Conservation (phyloP, 2,888 invertebrate species). For the Drosophila affinis region DNA sequence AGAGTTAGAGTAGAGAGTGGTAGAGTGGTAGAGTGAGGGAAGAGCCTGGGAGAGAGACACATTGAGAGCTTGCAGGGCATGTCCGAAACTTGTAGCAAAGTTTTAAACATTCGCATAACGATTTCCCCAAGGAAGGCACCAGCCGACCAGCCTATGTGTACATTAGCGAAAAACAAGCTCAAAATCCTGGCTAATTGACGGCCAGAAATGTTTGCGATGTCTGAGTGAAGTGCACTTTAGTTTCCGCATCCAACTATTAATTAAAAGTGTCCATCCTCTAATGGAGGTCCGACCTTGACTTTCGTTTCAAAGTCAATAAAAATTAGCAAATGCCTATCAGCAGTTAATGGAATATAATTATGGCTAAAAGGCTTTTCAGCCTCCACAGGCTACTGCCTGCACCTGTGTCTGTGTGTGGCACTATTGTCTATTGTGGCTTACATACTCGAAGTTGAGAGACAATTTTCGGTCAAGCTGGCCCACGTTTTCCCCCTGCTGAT, state of each 20-base stretch:
- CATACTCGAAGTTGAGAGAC: background rate
- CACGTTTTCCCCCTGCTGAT: background rate
- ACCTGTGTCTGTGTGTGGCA: too few species aligned
- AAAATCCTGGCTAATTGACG: slow-evolving; percentile 3
- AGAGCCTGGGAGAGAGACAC: too few species aligned
- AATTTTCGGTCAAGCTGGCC: background rate
- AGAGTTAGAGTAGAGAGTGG: too few species aligned
- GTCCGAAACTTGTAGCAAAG: slow-evolving; percentile 53
- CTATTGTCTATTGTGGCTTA: too few species aligned
- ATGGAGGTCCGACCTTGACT: slow-evolving; percentile 3
- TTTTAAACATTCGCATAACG: slow-evolving; percentile 58
- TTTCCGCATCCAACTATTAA: slow-evolving; percentile 3
- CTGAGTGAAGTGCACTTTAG: slow-evolving; percentile 33
- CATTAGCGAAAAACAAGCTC: slow-evolving; percentile 6
- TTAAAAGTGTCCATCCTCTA: slow-evolving; percentile 34
- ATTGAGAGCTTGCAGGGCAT: slow-evolving; percentile 1
- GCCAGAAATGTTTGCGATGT: slow-evolving; percentile 17
- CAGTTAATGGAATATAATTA: background rate
- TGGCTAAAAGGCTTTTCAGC: background rate
- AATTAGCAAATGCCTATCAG: background rate
- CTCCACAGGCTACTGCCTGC: background rate
- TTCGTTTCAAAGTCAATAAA: background rate
- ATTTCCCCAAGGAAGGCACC: background rate
- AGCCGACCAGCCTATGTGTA: slow-evolving; percentile 3
- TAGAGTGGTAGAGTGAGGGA: too few species aligned